Percentiles rank a stretch among this genome's conserved stretches.
phyloP scores from a whole-genome alignment of 1,140 invertebrate genomes.

The Drosophila punjabiensis region DNA sequence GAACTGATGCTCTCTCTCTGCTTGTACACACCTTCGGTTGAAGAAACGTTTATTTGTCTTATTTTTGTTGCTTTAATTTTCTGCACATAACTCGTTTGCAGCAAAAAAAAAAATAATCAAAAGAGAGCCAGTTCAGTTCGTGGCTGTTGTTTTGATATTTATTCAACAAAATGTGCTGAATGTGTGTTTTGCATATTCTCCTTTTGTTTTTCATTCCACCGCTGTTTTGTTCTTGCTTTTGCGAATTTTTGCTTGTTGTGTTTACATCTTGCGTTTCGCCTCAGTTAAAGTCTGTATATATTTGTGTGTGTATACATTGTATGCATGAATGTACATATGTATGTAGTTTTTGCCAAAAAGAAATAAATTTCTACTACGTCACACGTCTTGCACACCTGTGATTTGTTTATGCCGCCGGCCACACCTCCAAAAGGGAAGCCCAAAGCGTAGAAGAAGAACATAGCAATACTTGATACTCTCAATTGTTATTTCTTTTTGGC shows the following conservation, averaged over 20 bases:
- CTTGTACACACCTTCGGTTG: conserved; percentile 45
- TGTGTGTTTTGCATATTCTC: conserved; percentile 33
- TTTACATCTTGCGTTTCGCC: conserved; percentile 69
- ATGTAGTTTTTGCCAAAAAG: conserved; percentile 53
- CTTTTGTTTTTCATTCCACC: conserved; percentile 32
- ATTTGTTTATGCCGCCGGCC: conserved; percentile 42
- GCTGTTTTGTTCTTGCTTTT: conserved; percentile 35
- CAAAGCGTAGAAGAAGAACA: conserved; percentile 35
- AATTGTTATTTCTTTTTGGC: neutral
- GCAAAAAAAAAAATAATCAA: conserved; percentile 16
- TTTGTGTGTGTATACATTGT: conserved; percentile 21
- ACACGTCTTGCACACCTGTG: conserved; percentile 10
- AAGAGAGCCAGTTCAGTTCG: conserved; percentile 23
- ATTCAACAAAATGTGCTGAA: conserved; percentile 35
- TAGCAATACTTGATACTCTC: conserved; percentile 11
- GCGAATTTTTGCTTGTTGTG: conserved; percentile 52
- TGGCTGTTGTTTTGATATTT: conserved; percentile 41
- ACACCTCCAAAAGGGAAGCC: conserved; percentile 64
- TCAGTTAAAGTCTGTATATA: conserved; percentile 6
- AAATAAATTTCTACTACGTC: conserved; percentile 35
- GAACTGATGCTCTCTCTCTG: conserved; percentile 30
- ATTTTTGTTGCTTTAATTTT: conserved; percentile 32
- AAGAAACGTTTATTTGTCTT: conserved; percentile 28
- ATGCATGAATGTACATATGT: conserved; percentile 13
- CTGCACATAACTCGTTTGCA: conserved; percentile 49